Evolutionary conservation across 1,140 invertebrate genomes (phyloP).

Genomic region (Holotrichia oblita): DNA sequence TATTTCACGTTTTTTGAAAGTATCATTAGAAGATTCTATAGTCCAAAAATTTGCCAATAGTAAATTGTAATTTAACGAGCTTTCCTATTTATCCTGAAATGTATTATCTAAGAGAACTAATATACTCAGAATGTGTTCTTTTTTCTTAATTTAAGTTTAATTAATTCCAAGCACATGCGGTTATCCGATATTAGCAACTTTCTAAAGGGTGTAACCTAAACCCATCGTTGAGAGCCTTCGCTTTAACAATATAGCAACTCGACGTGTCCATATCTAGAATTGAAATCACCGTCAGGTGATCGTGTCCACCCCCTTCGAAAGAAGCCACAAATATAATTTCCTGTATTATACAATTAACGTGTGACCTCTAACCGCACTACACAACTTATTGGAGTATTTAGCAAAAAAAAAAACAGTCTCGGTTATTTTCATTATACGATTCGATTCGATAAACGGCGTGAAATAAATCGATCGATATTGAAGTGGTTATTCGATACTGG

Average conservation of each 20-base stretch:
- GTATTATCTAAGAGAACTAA: background rate
- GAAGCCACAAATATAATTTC: slow-evolving; percentile 35
- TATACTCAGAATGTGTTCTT: background rate
- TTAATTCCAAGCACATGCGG: background rate
- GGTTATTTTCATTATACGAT: too few species aligned
- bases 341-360: background rate
- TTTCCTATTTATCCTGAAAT: too few species aligned
- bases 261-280: slow-evolving; percentile 9
- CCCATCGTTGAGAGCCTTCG: background rate
- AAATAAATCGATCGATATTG: background rate
- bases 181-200: background rate
- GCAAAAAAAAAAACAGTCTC: too few species aligned
- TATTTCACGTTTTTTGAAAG: too few species aligned
- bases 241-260: background rate
- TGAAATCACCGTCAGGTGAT: background rate
- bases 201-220: slow-evolving; percentile 8
- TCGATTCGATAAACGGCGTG: too few species aligned
- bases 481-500: slow-evolving; percentile 27
- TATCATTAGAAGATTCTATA: too few species aligned
- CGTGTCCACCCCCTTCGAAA: background rate
- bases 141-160: background rate
- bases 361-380: background rate
- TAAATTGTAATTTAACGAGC: too few species aligned
- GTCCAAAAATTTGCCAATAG: too few species aligned
- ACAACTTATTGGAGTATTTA: too few species aligned